phyloP scores from a whole-genome alignment of 37 sponge, comb jelly and placozoan species.

The Eunapius fragilis region DNA sequence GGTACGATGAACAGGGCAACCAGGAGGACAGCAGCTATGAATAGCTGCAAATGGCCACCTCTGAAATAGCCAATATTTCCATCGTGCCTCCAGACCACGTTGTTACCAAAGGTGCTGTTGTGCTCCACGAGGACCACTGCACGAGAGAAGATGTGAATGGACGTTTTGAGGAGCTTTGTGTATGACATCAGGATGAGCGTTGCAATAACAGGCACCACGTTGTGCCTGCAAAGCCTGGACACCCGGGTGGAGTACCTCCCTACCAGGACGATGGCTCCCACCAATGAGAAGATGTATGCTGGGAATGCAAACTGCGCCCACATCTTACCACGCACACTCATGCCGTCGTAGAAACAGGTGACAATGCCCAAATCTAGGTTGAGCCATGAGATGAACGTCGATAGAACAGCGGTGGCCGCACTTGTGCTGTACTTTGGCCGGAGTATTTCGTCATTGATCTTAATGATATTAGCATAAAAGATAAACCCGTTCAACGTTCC shows the following conservation, averaged over 20 bases:
- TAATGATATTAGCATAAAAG: constrained; percentile 8
- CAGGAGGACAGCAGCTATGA: neutral
- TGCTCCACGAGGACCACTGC: neutral
- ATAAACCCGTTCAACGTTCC: neutral
- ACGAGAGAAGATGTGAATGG: neutral
- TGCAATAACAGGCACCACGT: constrained; percentile 28
- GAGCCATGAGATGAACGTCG: constrained; percentile 31
- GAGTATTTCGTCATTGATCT: neutral
- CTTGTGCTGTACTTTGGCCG: neutral
- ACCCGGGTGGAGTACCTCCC: constrained; percentile 3
- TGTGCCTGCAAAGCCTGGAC: constrained; percentile 3
- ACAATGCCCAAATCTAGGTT: constrained; percentile 48
- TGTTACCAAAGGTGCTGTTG: neutral
- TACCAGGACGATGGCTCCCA: neutral
- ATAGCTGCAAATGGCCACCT: constrained; percentile 24
- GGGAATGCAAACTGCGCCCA: constrained; percentile 57
- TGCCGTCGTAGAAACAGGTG: constrained; percentile 45
- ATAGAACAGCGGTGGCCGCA: neutral
- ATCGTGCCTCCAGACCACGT: constrained; percentile 21
- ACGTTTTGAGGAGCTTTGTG: constrained; percentile 17
- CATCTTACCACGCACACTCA: constrained; percentile 15
- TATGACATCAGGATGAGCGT: constrained; percentile 43
- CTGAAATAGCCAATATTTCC: constrained; percentile 18
- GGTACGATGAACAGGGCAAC: neutral
- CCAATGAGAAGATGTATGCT: constrained; percentile 27